Evolutionary conservation across 1,140 invertebrate genomes (phyloP).

Genomic region (Cydia strobilella): DNA sequence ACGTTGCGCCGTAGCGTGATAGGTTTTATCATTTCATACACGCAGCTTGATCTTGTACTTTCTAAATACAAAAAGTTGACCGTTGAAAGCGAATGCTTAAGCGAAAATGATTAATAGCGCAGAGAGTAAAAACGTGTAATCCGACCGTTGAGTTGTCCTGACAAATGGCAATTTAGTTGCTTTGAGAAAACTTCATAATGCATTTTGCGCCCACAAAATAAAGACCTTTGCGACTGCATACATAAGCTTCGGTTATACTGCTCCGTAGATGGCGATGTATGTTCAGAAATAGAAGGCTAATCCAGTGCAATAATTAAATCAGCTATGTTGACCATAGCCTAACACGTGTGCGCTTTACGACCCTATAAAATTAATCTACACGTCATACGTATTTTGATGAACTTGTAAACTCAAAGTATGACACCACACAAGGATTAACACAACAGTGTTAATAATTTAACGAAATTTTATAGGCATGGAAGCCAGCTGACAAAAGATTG

Average conservation of each 20-base stretch:
- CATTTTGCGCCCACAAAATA: not conserved
- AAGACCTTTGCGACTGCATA: not conserved
- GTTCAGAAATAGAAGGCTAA: constrained; percentile 55
- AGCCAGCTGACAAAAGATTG: constrained; percentile 29
- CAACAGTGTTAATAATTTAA: not conserved
- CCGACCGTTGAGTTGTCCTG: constrained; percentile 38
- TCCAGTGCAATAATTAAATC: constrained; percentile 66
- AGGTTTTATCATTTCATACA: constrained; percentile 24
- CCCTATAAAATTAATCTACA: constrained; percentile 30
- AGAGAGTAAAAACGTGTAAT: constrained; percentile 33
- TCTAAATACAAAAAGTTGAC: constrained; percentile 27
- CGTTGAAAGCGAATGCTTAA: constrained; percentile 28
- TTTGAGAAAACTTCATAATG: constrained; percentile 41
- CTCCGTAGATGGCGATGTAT: constrained; percentile 47
- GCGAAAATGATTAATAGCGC: constrained; percentile 26
- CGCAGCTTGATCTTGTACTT: constrained; percentile 21
- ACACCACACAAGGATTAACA: constrained; percentile 35
- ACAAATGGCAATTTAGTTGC: constrained; percentile 45
- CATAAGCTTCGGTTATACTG: constrained; percentile 44
- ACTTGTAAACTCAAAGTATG: constrained; percentile 39
- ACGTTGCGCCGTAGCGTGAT: constrained; percentile 21
- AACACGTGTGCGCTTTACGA: constrained; percentile 44
- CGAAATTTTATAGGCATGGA: constrained; percentile 16
- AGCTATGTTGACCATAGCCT: constrained; percentile 58
- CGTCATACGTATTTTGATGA: constrained; percentile 28